Evolutionary conservation across 2,113 vertebrate species (phyloP).

Genomic region (Alectura lathami): DNA sequence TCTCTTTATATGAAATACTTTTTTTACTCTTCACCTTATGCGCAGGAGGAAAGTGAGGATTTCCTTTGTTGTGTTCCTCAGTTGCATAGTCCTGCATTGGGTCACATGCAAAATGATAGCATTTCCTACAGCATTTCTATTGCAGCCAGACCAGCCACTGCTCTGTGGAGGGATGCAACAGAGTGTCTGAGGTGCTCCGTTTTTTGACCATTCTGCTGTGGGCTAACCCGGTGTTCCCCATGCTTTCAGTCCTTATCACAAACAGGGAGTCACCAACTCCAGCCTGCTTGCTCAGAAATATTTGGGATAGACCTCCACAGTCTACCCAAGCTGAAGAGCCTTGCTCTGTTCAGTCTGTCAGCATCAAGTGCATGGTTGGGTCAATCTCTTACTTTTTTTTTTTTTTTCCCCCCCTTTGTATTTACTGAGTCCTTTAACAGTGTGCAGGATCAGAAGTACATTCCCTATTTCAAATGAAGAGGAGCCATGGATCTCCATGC

Average conservation of each 20-base stretch:
- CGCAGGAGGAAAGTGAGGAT: background rate
- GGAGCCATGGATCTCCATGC: accelerated
- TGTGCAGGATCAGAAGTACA: background rate
- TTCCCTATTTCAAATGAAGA: background rate
- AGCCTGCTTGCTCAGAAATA: background rate
- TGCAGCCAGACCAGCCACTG: background rate
- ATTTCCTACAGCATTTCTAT: background rate
- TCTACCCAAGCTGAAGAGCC: background rate
- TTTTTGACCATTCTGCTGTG: background rate
- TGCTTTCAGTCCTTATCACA: background rate
- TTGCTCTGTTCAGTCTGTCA: background rate
- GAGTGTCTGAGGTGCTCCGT: background rate
- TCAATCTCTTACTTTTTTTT: background rate
- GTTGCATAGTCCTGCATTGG: accelerated
- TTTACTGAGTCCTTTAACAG: no score
- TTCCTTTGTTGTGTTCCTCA: background rate
- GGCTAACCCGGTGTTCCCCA: background rate
- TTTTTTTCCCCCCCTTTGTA: background rate
- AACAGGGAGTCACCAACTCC: background rate
- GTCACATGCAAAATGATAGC: background rate
- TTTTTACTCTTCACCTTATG: background rate
- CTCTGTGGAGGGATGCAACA: accelerated
- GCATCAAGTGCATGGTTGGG: background rate
- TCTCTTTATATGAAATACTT: background rate
- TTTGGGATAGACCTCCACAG: background rate